Base-by-base conservation (phyloP, 2,797 vertebrate species). In the Clarias fuscus region DNA sequence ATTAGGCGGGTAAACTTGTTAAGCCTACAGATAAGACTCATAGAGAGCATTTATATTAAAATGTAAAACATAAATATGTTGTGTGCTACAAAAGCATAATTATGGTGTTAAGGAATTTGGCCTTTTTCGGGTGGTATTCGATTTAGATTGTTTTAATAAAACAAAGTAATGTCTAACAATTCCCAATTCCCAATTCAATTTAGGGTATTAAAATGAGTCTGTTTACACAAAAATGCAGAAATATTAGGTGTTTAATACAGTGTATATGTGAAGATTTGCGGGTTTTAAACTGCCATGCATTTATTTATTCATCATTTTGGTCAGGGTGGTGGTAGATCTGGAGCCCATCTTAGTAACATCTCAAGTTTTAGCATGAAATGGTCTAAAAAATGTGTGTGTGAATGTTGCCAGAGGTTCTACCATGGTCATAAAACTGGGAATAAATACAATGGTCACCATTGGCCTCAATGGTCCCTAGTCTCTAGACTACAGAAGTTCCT, bases 181-280 rank as follows among this genome's bases (percentile, higher is more conserved):
- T 33, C 53, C 27, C 43, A 53, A 27, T 53, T 75, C 7, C 27
- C 43, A 53, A 27, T 53, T 75, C 7, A 58, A 20, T 58, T 30
- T 30, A 11, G 0, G 56, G 7, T n/a, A 20, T 58, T 58, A 58
- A 30, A 77, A 15, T 75, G 0, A 58, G n/a, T 3, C 10, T 7
- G 0, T 76, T 76, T 27, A 75, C 48, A 24, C 37, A 48, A 18
- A 53, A 27, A 30, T 17, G 24, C 1, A 33, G 15, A 58, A 33
- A n/a, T 27, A 27, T 65, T 27, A 10, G n/a, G 27, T 15, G 11
- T 67, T 67, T 30, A 65, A 65, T 27, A 67, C 64, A 65, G 24
- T 27, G 5, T 65, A 62, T 82, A 27, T 79, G 85, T 73, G 62
- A 76, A 83, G 22, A 84, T 64, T 37, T 5, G 14, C 82, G 40